Evolutionary conservation across 2,113 vertebrate genomes (phyloP), one percentile per base, ranked within the genome.

Genomic region (Theristicus caerulescens): DNA sequence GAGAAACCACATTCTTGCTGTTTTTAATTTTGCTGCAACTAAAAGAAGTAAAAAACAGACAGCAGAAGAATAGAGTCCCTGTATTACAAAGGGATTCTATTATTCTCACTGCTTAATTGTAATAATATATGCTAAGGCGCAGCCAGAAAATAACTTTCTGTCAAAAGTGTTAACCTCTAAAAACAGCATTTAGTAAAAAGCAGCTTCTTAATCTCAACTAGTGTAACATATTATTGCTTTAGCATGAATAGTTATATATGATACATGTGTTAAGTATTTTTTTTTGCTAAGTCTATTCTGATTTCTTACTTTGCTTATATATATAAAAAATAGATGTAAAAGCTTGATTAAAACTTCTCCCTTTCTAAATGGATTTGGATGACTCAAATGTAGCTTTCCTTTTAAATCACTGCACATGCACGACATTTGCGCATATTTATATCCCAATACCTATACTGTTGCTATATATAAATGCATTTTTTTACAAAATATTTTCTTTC

Each of bases 21-120:
- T 3, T 66, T 90, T 92, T 86, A 85, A 85, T 66, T 92, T 44
- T 77, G 64, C 26, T 86, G 47, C 21, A 93, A 73, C 49, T 91
- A 82, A 76, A 89, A 93, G 32, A 61, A 79, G 57, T 59, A 6
- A 81, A 92, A 81, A 77, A 31, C 9, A 86, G 29, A 49, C 20
- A 92, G 54, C 22, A 51, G 52, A 77, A 93, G 54, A 93, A 89
- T 55, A 42, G 89, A 87, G 27, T n/a, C 27, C 44, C 76, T 3
- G 0, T 76, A 40, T 72, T 79, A 79, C 27, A 82, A 96, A 72
- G 31, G 62, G 66, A 72, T 79, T 72, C 67, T 76, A 65, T 82
- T 94, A 74, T 87, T 82, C 86, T 95, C 65, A 59, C 44, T 94
- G 65, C 22, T 81, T 91, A 91, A 72, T 22, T 92, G 66, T 24